Base-by-base conservation (phyloP, 2,888 invertebrate genomes). In the Aleiodes leptofemur region DNA sequence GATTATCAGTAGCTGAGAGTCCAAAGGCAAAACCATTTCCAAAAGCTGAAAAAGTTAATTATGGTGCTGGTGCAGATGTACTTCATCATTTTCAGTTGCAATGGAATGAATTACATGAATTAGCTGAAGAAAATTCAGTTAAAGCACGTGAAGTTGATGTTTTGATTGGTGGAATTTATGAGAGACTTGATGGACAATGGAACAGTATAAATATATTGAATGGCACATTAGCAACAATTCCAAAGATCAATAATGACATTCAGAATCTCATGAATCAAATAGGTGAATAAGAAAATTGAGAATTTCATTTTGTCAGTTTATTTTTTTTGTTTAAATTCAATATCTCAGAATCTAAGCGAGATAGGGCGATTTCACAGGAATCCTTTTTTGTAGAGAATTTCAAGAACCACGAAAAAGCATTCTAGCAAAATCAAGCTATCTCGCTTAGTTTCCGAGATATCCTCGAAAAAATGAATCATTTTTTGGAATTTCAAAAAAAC, bases 91-190 rank as follows among this genome's bases (percentile, higher is more conserved):
- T 94, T 87, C 94, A 95, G 86, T 90, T 92, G 64, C 91, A 94
- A 78, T 96, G 95, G 95, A 92, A 91, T 16, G 92, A 93, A 81
- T 86, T 95, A 61, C 95, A 95, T 80, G 91, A 92, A 78, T 91
- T 93, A 76, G 93, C 94, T 1, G 95, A 95, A 82, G 91, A 90
- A 69, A 95, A 94, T 85, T 90, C 91, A 0, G 85, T 85, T 38
- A 90, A 90, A 82, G 94, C 95, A 8, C 92, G 90, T 82, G 90
- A 90, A 66, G 94, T 93, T 1, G 92, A 92, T 80, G 81, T 83
- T 3, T 75, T 89, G 1, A 83, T 89, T 74, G 80, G 84, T 6
- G 83, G 82, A 2, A 83, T 89, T 72, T 85, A 89, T 77, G 87
- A 89, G 73, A 90, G 87, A 79, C 86, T 90, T 51, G 90, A 91